These are phyloP conservation scores for Chaetodon trifascialis DNA, from an alignment of 2,113 vertebrate genomes.

Conservation along the genomic window DNA sequence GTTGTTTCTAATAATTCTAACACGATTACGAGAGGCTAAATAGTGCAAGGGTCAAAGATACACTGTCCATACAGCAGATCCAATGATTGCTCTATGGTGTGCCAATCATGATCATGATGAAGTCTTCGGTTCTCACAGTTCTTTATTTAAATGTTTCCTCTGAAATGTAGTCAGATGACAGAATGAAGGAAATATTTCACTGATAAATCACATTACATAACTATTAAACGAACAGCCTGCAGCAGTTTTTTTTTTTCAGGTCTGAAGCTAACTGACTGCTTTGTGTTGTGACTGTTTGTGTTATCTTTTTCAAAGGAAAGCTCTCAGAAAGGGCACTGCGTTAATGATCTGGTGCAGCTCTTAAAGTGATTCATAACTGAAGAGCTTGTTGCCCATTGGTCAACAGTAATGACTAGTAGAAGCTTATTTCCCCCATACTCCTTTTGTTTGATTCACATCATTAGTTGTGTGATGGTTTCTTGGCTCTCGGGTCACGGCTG, in stretches of 20 bases:
- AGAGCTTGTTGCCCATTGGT: not conserved
- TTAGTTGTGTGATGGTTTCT: not conserved
- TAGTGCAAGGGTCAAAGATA: slow-evolving; percentile 1
- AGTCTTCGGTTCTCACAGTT: not conserved
- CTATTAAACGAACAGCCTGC: not conserved
- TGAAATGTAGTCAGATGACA: not conserved
- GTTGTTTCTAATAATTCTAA: not conserved
- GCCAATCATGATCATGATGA: not conserved
- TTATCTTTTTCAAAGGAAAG: slow-evolving; percentile 4
- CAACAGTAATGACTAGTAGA: not conserved
- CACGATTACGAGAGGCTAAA: too few species aligned
- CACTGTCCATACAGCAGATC: not conserved
- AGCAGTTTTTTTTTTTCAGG: not conserved
- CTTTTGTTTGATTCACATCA: not conserved
- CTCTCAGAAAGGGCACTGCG: not conserved
- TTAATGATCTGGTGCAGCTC: not conserved
- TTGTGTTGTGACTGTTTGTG: slow-evolving; percentile 19
- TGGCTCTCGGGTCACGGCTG: not conserved
- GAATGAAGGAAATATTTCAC: not conserved
- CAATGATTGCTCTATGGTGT: not conserved
- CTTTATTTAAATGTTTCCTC: not conserved
- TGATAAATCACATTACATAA: not conserved
- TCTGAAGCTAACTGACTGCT: not conserved
- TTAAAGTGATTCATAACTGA: not conserved
- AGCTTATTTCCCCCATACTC: not conserved